Evolutionary conservation across 53 echinoderm and acorn worm genomes (phyloP).

Genomic region (Holothuria leucospilota): DNA sequence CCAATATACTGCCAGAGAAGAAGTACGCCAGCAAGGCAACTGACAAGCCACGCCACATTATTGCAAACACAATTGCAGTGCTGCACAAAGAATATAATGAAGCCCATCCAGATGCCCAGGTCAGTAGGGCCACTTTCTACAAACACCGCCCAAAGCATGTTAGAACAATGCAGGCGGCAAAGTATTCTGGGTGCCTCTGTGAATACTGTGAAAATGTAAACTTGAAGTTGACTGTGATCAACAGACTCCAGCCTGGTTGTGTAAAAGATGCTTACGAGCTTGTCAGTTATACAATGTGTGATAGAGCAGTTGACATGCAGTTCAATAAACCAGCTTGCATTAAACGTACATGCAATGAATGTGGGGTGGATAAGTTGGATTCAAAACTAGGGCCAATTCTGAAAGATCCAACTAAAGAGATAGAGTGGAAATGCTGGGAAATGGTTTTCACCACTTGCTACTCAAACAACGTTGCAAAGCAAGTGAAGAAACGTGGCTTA

Average conservation of each 20-base stretch:
- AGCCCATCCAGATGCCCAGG: slow-evolving; percentile 50
- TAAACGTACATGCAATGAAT: slow-evolving; percentile 38
- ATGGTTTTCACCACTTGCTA: slow-evolving; percentile 25
- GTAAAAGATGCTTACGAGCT: slow-evolving; percentile 50
- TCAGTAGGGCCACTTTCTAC: slow-evolving; percentile 51
- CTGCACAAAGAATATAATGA: slow-evolving; percentile 55
- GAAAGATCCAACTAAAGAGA: neutral
- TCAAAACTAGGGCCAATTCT: neutral
- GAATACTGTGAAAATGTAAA: slow-evolving; percentile 76
- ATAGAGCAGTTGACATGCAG: slow-evolving; percentile 15
- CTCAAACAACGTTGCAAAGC: neutral
- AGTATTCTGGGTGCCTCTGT: slow-evolving; percentile 68
- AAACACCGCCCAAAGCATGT: slow-evolving; percentile 59
- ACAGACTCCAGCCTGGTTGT: slow-evolving; percentile 34
- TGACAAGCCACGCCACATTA: slow-evolving; percentile 39
- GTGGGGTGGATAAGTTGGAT: slow-evolving; percentile 43
- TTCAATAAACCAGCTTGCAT: slow-evolving; percentile 58
- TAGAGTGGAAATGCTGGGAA: slow-evolving; percentile 40
- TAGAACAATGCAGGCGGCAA: slow-evolving; percentile 42
- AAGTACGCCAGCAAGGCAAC: slow-evolving; percentile 71
- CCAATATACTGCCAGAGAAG: slow-evolving; percentile 65
- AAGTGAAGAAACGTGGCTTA: slow-evolving; percentile 46
- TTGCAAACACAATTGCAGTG: slow-evolving; percentile 22
- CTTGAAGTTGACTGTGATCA: slow-evolving; percentile 57
- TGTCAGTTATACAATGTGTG: slow-evolving; percentile 37